Conservation (phyloP, 53 echinoderm and acorn worm genomes). For the Echinometra lucunter region DNA sequence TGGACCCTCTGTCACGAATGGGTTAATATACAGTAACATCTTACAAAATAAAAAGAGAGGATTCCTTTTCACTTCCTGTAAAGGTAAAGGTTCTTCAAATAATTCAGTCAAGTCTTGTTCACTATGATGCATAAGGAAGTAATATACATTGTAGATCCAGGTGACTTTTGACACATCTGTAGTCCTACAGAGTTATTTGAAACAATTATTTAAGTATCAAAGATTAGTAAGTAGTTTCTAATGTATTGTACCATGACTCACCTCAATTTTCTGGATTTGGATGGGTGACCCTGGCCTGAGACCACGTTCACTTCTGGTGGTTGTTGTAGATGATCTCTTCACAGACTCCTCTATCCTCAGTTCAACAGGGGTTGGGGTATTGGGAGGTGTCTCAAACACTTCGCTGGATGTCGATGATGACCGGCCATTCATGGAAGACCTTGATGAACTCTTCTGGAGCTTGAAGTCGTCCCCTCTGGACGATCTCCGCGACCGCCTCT, state of each 20-base stretch:
- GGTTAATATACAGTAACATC: not conserved
- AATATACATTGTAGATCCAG: no score
- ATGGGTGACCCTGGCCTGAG: slow-evolving; percentile 19
- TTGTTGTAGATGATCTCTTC: slow-evolving; percentile 29
- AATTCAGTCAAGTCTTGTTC: not conserved
- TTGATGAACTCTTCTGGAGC: slow-evolving; percentile 40
- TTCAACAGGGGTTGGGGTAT: slow-evolving; percentile 51
- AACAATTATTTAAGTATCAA: not conserved
- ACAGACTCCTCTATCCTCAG: slow-evolving; percentile 63
- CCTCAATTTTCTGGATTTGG: slow-evolving; percentile 63
- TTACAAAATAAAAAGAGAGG: not conserved
- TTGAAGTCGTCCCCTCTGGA: slow-evolving; percentile 64
- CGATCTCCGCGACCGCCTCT: slow-evolving; percentile 72
- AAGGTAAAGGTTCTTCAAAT: not conserved
- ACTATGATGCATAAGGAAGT: no score
- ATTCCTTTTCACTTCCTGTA: not conserved
- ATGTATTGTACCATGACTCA: not conserved
- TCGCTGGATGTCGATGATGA: slow-evolving; percentile 66
- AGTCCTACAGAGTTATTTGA: not conserved
- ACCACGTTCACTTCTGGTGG: slow-evolving; percentile 30
- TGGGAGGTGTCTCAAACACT: slow-evolving; percentile 60
- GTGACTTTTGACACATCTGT: no score
- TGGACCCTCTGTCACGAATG: no score
- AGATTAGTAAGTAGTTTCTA: not conserved
- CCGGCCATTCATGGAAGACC: slow-evolving; percentile 57